Evolutionary conservation across 2,888 invertebrate genomes (phyloP), one percentile per base, ranked within the genome.

Genomic region (Luffia ferchaultella): DNA sequence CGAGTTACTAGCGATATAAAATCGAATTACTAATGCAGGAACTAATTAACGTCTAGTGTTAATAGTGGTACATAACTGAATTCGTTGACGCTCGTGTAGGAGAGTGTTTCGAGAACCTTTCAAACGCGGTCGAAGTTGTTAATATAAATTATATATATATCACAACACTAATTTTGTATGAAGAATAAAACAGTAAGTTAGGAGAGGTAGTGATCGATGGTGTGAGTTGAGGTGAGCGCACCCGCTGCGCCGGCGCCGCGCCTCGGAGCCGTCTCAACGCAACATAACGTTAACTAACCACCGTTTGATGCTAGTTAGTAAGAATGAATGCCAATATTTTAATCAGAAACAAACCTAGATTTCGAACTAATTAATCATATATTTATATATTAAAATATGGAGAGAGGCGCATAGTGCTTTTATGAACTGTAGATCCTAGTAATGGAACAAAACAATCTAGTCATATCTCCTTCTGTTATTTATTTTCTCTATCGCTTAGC

Each of bases 341-440:
- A 79, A 76, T 77, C 75, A 67, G 70, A 73, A 78, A 71, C 68
- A 76, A 76, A 77, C 65, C 56, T 83, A 83, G 76, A 67, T 68
- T 78, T 77, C 64, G 75, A 49, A 73, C 67, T 78, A 77, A 82
- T 75, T 79, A 82, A 77, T 77, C 73, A 76, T 80, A 66, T 64
- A 82, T 82, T 80, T 82, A 80, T 82, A 78, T 76, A 70, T 73
- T 77, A 72, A 77, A 70, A 76, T 77, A 78, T 73, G 78, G 69
- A 78, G 74, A 82, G 76, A 77, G 70, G 80, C 79, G 83, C 80
- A 78, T 83, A 83, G 83, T 80, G 83, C 83, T 82, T 83, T 73
- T 80, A 80, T 79, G 74, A 76, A 76, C 68, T 64, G 77, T 83
- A 83, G 82, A 65, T 73, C 66, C 69, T 82, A 82, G 79, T 68